Evolutionary conservation across 2,888 invertebrate genomes (phyloP).

Genomic region (Patella caerulea): DNA sequence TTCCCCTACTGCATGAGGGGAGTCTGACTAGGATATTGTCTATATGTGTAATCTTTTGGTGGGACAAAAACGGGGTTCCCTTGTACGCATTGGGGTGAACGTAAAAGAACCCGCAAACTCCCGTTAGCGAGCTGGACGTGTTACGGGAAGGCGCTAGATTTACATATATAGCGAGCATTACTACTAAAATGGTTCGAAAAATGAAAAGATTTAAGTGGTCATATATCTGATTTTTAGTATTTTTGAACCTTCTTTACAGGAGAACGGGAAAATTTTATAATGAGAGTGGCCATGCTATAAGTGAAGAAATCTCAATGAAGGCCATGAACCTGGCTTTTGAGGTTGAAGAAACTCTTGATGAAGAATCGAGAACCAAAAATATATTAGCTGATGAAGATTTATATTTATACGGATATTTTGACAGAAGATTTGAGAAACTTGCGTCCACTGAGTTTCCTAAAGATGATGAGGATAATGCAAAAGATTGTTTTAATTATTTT

Average conservation of each 20-base stretch:
- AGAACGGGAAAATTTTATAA: constrained; percentile 32
- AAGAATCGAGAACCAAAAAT: constrained; percentile 2
- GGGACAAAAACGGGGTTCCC: no score
- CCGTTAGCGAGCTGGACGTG: no score
- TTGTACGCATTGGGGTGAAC: no score
- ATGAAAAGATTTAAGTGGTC: no score
- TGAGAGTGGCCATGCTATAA: constrained; percentile 45
- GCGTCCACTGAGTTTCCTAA: background rate
- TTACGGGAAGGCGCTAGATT: no score
- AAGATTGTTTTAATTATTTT: constrained; percentile 45
- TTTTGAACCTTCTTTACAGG: constrained; percentile 50
- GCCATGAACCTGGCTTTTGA: constrained; percentile 24
- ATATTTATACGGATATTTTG: background rate
- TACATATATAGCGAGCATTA: no score
- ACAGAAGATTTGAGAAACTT: background rate
- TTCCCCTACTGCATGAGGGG: no score
- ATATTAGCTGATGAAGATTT: background rate
- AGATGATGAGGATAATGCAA: constrained; percentile 29
- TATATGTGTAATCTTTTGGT: no score
- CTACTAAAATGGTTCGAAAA: no score
- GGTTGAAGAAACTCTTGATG: constrained; percentile 25
- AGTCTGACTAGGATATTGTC: no score
- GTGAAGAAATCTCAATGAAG: constrained; percentile 31
- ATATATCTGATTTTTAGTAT: constrained; percentile 76
- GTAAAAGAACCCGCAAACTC: no score